phyloP scores from a whole-genome alignment of 1,140 invertebrate genomes.

The Whitmania pigra region DNA sequence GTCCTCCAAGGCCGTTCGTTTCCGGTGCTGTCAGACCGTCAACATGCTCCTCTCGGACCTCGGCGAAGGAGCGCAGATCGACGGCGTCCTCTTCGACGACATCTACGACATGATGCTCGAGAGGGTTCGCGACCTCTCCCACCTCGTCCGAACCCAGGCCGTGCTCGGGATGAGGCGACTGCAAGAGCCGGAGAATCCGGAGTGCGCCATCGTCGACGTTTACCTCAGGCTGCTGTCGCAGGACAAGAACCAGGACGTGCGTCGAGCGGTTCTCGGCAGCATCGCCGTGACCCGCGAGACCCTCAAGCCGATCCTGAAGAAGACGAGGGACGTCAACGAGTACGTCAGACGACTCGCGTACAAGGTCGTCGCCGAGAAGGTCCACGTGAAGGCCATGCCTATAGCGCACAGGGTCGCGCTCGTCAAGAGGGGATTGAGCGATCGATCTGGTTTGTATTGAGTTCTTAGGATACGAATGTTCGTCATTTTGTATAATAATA shows the following conservation, averaged over 20 bases:
- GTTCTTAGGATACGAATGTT: not conserved
- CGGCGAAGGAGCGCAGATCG: slow-evolving; percentile 60
- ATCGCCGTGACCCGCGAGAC: slow-evolving; percentile 55
- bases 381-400: slow-evolving; percentile 53
- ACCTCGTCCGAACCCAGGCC: slow-evolving; percentile 62
- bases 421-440: slow-evolving; percentile 54
- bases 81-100: slow-evolving; percentile 60
- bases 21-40: slow-evolving; percentile 60
- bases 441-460: slow-evolving; percentile 45
- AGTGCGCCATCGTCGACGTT: slow-evolving; percentile 62
- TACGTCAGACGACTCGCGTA: slow-evolving; percentile 51
- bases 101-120: slow-evolving; percentile 58
- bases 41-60: slow-evolving; percentile 59
- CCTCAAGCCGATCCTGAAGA: slow-evolving; percentile 53
- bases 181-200: slow-evolving; percentile 61
- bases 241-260: slow-evolving; percentile 61
- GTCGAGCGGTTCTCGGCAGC: slow-evolving; percentile 52
- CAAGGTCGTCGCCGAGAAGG: slow-evolving; percentile 49
- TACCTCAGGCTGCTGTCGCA: slow-evolving; percentile 62
- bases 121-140: slow-evolving; percentile 55
- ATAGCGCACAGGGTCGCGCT: slow-evolving; percentile 56
- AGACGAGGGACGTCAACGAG: slow-evolving; percentile 61
- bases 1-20: slow-evolving; percentile 52
- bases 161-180: slow-evolving; percentile 62
- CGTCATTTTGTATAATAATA: too few species aligned